These are phyloP conservation scores for Venusia cambrica DNA, from an alignment of 2,888 invertebrate genomes.

Conservation along the genomic window DNA sequence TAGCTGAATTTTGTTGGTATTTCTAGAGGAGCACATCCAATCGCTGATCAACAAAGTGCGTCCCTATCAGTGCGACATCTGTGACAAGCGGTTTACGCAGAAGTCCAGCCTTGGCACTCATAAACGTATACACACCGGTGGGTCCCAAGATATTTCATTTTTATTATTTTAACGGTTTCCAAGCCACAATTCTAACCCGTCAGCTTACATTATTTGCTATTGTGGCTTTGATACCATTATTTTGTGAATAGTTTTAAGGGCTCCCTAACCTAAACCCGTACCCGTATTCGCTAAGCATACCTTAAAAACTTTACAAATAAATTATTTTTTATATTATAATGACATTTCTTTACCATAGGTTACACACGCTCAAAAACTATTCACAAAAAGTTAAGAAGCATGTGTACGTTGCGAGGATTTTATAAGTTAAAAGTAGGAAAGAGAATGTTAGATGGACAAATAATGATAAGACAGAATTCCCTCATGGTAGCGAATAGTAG, in stretches of 20 bases:
- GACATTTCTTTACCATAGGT: conserved; percentile 41
- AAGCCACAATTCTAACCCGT: conserved; percentile 61
- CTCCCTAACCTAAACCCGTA: conserved; percentile 53
- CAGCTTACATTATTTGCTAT: conserved; percentile 42
- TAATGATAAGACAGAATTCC: conserved; percentile 62
- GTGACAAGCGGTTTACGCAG: conserved; percentile 90
- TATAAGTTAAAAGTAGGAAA: conserved; percentile 63
- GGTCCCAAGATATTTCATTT: conserved; percentile 75
- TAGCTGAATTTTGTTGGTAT: conserved; percentile 79
- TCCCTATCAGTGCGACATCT: conserved; percentile 86
- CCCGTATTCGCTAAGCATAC: conserved; percentile 17
- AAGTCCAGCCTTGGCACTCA: conserved; percentile 92
- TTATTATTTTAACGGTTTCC: conserved; percentile 69
- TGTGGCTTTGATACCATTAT: conserved; percentile 75
- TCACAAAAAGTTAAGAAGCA: conserved; percentile 78
- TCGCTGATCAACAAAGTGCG: conserved; percentile 83
- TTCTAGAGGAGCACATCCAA: conserved; percentile 83
- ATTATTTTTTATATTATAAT: conserved; percentile 12
- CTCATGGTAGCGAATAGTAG: conserved; percentile 60
- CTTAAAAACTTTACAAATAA: conserved; percentile 10
- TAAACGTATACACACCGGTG: conserved; percentile 88
- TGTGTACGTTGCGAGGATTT: conserved; percentile 77
- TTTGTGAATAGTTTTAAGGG: conserved; percentile 81
- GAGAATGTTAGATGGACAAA: conserved; percentile 78
- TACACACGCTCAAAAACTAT: conserved; percentile 80